These are phyloP conservation scores for Cathartes aura DNA, from an alignment of 2,113 vertebrate genomes.

Conservation along the genomic window DNA sequence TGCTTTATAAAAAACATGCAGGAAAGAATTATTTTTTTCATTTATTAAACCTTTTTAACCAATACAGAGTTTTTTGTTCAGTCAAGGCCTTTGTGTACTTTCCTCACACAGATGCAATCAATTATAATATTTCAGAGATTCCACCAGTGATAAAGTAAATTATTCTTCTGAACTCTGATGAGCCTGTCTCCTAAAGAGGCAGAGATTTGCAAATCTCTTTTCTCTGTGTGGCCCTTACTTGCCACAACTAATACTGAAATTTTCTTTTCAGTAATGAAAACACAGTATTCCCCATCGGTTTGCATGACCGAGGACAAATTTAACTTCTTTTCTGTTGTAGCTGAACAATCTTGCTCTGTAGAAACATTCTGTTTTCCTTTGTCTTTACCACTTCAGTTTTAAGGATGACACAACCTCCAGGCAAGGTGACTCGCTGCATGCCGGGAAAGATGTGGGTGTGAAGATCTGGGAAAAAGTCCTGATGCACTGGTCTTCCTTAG, in stretches of 20 bases:
- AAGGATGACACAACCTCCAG: neutral
- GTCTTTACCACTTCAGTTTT: neutral
- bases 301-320: neutral
- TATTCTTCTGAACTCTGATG: neutral
- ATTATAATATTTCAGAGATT: neutral
- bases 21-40: neutral
- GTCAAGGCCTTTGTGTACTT: neutral
- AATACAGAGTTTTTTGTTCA: neutral
- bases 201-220: neutral
- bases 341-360: neutral
- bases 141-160: neutral
- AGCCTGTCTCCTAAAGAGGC: neutral
- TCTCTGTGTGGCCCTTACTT: neutral
- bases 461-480: neutral
- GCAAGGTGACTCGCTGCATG: neutral
- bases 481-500: fast-evolving
- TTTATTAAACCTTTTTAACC: neutral
- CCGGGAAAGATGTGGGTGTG: too few relatives aligned
- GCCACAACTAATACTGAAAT: neutral
- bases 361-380: neutral
- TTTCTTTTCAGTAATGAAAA: neutral
- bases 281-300: fast-evolving
- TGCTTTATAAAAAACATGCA: neutral
- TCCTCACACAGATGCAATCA: neutral
- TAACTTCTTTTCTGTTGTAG: neutral